Evolutionary conservation across 2,113 vertebrate genomes (phyloP).

Genomic region (Apeltes quadracus): DNA sequence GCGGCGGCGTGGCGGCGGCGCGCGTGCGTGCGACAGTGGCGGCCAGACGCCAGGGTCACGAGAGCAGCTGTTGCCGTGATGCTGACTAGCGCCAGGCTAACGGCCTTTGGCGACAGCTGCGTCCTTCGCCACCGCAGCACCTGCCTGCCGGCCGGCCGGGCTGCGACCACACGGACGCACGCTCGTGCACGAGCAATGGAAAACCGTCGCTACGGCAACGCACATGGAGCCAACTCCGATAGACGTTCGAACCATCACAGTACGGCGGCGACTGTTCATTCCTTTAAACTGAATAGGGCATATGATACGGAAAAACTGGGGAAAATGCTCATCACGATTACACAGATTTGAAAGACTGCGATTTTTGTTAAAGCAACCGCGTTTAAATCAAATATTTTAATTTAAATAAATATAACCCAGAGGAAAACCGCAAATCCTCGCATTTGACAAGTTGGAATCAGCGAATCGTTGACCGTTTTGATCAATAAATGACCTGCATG

Average conservation of each 20-base stretch:
- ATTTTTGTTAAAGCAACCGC: not conserved
- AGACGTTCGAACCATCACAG: not conserved
- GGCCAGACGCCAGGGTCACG: slow-evolving; percentile 54
- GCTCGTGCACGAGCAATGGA: not conserved
- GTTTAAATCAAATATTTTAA: not conserved
- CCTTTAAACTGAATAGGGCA: not conserved
- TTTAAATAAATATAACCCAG: not conserved
- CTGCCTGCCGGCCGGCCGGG: slow-evolving; percentile 51
- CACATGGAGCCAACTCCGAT: not conserved
- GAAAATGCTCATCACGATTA: not conserved
- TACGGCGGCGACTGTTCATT: not conserved
- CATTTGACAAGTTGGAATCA: not conserved
- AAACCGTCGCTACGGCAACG: not conserved
- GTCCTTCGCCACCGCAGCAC: slow-evolving; percentile 55
- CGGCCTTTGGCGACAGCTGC: slow-evolving; percentile 73
- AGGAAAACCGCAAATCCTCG: not conserved
- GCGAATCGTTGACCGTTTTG: not conserved
- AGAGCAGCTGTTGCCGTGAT: slow-evolving; percentile 73
- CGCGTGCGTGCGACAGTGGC: slow-evolving; percentile 51
- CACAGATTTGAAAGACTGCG: not conserved
- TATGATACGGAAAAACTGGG: not conserved
- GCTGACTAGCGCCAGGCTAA: slow-evolving; percentile 62
- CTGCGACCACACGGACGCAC: slow-evolving; percentile 21
- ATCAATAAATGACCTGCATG: not conserved
- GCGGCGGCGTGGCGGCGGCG: too few relatives aligned